Conservation (phyloP, 1,140 invertebrate species). For the Drosophila arawakana region DNA sequence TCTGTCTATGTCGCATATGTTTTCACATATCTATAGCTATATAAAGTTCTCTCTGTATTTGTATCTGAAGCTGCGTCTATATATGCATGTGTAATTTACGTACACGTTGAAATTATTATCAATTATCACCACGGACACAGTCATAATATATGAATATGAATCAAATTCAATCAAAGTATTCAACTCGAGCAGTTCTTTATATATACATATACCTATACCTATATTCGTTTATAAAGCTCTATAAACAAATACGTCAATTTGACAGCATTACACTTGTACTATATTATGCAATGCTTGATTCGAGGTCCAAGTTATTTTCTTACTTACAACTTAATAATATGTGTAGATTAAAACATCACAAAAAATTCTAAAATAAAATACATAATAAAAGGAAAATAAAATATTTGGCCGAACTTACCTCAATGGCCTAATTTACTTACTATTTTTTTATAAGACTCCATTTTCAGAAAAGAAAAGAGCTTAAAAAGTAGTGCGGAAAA, state of each 20-base stretch:
- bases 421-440: too few species aligned
- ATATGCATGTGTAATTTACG: conserved; percentile 28
- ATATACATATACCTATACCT: conserved; percentile 26
- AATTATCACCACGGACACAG: conserved; percentile 45
- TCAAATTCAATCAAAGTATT: conserved; percentile 70
- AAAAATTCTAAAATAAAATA: too few species aligned
- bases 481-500: too few species aligned
- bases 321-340: too few species aligned
- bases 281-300: background rate
- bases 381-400: too few species aligned
- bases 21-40: background rate
- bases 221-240: conserved; percentile 11
- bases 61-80: conserved; percentile 5
- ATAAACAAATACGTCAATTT: conserved; percentile 45
- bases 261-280: conserved; percentile 56
- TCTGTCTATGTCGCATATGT: conserved; percentile 1
- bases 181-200: conserved; percentile 29
- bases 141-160: conserved; percentile 3
- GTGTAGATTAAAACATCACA: too few species aligned
- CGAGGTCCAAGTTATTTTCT: too few species aligned
- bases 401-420: too few species aligned
- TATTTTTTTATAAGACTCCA: too few species aligned
- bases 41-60: background rate
- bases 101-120: conserved; percentile 36
- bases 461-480: too few species aligned